Conservation (phyloP, 2,113 vertebrate genomes). For the Tricholaema leucomelas region DNA sequence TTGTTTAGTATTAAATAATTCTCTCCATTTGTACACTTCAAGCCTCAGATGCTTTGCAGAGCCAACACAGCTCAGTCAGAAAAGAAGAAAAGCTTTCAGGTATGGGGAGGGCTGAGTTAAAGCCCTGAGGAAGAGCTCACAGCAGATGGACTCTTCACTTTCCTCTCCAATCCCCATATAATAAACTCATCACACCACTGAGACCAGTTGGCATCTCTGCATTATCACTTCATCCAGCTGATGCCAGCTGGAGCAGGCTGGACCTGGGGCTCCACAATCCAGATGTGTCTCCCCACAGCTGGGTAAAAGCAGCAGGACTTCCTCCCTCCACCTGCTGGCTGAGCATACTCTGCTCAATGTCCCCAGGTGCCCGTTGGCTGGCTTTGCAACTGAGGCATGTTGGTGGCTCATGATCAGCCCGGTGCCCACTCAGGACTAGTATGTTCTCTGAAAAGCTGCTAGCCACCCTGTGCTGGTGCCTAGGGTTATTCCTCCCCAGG, state of each 20-base stretch:
- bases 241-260: background rate
- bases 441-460: background rate
- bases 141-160: background rate
- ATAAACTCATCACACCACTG: fast-evolving
- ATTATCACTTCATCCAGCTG: background rate
- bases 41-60: background rate
- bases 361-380: background rate
- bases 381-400: fast-evolving
- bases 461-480: background rate
- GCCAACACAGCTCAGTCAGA: background rate
- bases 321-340: too few relatives aligned
- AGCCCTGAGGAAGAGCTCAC: background rate
- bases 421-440: background rate
- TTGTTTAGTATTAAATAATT: constrained; percentile 54
- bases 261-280: background rate
- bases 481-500: background rate
- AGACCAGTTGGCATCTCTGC: background rate
- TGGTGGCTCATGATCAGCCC: background rate
- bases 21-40: constrained; percentile 33
- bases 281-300: background rate
- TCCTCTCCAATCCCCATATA: fast-evolving
- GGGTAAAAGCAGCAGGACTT: background rate
- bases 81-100: background rate
- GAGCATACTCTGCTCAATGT: fast-evolving
- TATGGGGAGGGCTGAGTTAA: fast-evolving